Evolutionary conservation across 2,797 vertebrate species (phyloP).

Genomic region (Siniperca scherzeri): DNA sequence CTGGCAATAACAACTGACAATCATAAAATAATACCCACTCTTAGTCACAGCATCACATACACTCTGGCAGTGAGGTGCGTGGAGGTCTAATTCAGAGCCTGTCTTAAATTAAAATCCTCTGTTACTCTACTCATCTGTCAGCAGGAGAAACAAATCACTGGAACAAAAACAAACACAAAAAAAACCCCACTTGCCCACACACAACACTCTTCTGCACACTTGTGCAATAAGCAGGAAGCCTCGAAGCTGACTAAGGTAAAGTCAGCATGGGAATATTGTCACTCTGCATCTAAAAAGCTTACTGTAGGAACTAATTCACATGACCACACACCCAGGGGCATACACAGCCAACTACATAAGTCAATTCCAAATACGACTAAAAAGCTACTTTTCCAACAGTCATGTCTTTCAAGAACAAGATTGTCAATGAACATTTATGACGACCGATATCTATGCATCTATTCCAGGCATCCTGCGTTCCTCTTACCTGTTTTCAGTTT

Average conservation of each 20-base stretch:
- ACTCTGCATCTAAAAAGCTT: constrained; percentile 50
- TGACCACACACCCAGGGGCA: constrained; percentile 8
- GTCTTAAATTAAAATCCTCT: constrained; percentile 12
- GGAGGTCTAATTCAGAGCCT: not conserved
- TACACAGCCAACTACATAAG: constrained; percentile 10
- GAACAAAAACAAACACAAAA: constrained; percentile 20
- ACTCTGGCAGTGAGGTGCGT: not conserved
- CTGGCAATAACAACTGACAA: constrained; percentile 21
- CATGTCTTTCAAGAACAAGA: not conserved
- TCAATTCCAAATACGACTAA: not conserved
- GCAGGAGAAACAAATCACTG: constrained; percentile 24
- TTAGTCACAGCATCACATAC: not conserved
- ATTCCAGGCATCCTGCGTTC: not conserved
- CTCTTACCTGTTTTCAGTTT: constrained; percentile 82
- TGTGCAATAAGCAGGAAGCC: constrained; percentile 69
- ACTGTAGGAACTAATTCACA: constrained; percentile 30
- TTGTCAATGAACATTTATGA: not conserved
- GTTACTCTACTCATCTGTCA: constrained; percentile 25
- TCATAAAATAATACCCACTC: constrained; percentile 20
- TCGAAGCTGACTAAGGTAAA: constrained; percentile 74
- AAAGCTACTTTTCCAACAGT: not conserved
- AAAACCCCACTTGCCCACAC: constrained; percentile 16
- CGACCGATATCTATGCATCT: not conserved
- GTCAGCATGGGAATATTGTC: constrained; percentile 71
- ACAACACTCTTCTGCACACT: constrained; percentile 58